Conservation (phyloP, 2,888 invertebrate species). For the Luperina nickerlii region DNA sequence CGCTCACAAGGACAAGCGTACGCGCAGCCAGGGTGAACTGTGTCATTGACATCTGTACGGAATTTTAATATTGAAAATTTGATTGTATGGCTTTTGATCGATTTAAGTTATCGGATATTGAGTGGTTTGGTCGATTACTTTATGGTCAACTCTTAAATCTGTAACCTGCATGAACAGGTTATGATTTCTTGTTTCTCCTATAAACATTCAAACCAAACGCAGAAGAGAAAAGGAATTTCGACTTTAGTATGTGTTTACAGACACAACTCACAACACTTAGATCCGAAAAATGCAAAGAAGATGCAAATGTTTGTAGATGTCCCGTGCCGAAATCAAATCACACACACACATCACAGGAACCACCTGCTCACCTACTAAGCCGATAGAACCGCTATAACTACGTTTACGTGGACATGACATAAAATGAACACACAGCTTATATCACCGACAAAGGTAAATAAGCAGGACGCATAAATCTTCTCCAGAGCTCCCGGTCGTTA, state of each 20-base stretch:
- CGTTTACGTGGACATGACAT: slow-evolving; percentile 39
- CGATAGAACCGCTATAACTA: not conserved
- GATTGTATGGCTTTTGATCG: slow-evolving; percentile 36
- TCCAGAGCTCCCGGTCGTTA: slow-evolving; percentile 57
- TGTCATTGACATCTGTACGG: slow-evolving; percentile 60
- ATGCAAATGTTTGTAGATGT: not conserved
- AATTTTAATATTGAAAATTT: slow-evolving; percentile 59
- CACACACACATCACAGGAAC: not conserved
- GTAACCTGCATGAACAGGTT: not conserved
- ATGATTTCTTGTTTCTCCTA: not conserved
- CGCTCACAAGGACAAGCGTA: slow-evolving; percentile 65
- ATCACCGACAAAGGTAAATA: slow-evolving; percentile 40
- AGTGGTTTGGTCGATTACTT: slow-evolving; percentile 7
- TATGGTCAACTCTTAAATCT: not conserved
- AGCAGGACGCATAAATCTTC: slow-evolving; percentile 65
- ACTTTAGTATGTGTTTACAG: not conserved
- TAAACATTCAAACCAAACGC: not conserved
- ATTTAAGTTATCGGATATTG: slow-evolving; percentile 35
- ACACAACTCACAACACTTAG: not conserved
- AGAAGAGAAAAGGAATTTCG: not conserved
- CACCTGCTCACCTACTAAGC: not conserved
- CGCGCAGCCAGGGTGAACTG: slow-evolving; percentile 63
- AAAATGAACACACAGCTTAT: slow-evolving; percentile 21
- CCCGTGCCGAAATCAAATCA: not conserved
- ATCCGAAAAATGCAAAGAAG: not conserved